Evolutionary conservation across 2,113 vertebrate species (phyloP), one percentile per base, ranked within the genome.

Genomic region (Brachypteracias leptosomus): DNA sequence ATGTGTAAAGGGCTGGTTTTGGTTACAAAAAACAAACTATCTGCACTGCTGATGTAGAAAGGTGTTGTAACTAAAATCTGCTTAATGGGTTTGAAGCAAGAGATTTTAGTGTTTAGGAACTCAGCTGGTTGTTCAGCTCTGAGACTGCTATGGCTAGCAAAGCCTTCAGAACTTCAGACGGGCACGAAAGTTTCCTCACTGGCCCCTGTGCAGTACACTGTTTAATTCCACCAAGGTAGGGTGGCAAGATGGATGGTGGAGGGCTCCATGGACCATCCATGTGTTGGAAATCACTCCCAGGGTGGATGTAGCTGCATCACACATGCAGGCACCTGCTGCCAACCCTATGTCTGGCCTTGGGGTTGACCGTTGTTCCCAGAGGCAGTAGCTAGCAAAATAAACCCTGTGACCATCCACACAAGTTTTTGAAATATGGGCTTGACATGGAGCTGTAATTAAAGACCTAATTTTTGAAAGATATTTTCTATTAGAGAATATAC

Each of bases 391-490:
- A 44, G 26, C 36, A 57, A 73, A 75, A 90, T 14, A 76, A 58
- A 77, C 28, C 19, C 29, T 5, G 1, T 4, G 2, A 58, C 18
- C 6, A 2, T 20, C 7, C 0, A 0, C 46, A 54, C 12, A 29
- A 28, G 5, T 73, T 92, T 77, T 77, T 88, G 6, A 90, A 93
- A 90, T 73, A 76, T 18, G 18, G 17, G 7, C 44, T 93, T 88
- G 52, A 82, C 26, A 33, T 33, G 35, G 29, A 93, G 33, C 33
- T 57, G 26, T n/a, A 95, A 91, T 81, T 85, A 85, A 81, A 85
- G 6, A 13, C 13, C 44, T 87, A 67, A 77, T 85, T 85, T 66
- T 58, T 76, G n/a, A 66, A 88, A 87, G 47, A 62, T 70, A 29
- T 63, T 90, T 88, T 63, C 72, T 52, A 33, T 92, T 89, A 75